Percentiles rank a stretch among this genome's conserved stretches.
These are phyloP conservation scores for Gobio gobio DNA, from an alignment of 2,113 vertebrate species.

Conservation along the genomic window DNA sequence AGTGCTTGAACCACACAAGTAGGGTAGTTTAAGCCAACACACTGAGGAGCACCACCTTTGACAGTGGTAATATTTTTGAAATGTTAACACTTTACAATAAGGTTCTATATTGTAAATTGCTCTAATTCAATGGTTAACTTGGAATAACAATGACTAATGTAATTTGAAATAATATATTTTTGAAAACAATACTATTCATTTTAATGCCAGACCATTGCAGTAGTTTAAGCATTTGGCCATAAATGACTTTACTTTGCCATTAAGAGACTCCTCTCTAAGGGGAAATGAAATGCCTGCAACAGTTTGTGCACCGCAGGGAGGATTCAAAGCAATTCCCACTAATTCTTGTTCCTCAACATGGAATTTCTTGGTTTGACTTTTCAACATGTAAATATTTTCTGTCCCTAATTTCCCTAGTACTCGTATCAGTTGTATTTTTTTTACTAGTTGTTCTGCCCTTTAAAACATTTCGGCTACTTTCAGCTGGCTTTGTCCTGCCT, in stretches of 20 bases:
- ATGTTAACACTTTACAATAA: neutral
- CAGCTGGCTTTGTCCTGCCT: neutral
- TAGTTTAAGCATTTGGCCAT: constrained; percentile 34
- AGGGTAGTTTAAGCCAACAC: constrained; percentile 7
- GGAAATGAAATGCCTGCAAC: constrained; percentile 25
- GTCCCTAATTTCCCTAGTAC: neutral
- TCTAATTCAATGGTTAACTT: neutral
- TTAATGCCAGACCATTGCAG: neutral
- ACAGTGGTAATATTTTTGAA: neutral
- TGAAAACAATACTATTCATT: neutral
- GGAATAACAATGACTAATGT: neutral
- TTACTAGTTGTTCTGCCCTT: neutral
- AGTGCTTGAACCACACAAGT: constrained; percentile 22
- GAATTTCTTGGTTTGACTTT: neutral
- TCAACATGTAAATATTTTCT: neutral
- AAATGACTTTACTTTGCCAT: constrained; percentile 5
- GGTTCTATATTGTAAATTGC: neutral
- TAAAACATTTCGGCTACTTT: neutral
- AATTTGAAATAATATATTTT: constrained; percentile 10
- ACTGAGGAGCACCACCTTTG: neutral
- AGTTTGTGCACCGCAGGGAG: constrained; percentile 6
- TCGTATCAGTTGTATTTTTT: neutral
- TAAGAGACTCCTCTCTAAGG: neutral
- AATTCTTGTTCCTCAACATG: neutral
- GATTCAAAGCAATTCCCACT: neutral